Evolutionary conservation across 1,140 invertebrate genomes (phyloP).

Genomic region (Brachionus angularis): DNA sequence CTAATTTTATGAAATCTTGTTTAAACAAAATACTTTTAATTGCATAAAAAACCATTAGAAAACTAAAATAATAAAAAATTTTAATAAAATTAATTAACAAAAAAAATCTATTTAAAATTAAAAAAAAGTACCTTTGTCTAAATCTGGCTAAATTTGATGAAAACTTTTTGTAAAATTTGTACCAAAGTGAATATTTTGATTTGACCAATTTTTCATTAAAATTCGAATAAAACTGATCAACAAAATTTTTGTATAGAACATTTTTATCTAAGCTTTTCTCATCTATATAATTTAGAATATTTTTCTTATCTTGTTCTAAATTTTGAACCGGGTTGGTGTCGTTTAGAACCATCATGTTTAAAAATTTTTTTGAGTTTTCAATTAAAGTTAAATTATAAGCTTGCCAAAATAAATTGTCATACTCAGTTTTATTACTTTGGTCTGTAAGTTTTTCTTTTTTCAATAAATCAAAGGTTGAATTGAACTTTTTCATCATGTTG

Average conservation of each 20-base stretch:
- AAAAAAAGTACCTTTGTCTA: constrained; percentile 2
- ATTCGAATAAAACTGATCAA: constrained; percentile 5
- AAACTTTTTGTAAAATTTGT: constrained; percentile 21
- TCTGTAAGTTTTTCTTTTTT: neutral
- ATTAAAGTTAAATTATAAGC: constrained; percentile 25
- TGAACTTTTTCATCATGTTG: constrained; percentile 1
- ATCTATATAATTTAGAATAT: neutral
- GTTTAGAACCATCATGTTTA: constrained; percentile 16
- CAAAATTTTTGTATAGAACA: neutral
- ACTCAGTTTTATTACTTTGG: neutral
- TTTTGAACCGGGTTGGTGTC: neutral
- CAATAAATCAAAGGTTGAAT: neutral
- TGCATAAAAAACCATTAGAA: constrained; percentile 28
- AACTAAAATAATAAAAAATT: neutral
- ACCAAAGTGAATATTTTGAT: constrained; percentile 1
- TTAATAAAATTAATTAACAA: neutral
- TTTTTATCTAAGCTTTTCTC: constrained; percentile 18
- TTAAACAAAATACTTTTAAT: constrained; percentile 26
- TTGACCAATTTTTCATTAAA: constrained; percentile 24
- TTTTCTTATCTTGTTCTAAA: neutral
- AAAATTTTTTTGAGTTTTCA: constrained; percentile 34
- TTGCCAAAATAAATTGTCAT: constrained; percentile 3
- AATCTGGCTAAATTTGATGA: neutral
- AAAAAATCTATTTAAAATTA: neutral
- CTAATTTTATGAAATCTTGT: constrained; percentile 23